These are phyloP conservation scores for Craterocephalus amniculus DNA, from an alignment of 2,797 vertebrate species.

Conservation along the genomic window DNA sequence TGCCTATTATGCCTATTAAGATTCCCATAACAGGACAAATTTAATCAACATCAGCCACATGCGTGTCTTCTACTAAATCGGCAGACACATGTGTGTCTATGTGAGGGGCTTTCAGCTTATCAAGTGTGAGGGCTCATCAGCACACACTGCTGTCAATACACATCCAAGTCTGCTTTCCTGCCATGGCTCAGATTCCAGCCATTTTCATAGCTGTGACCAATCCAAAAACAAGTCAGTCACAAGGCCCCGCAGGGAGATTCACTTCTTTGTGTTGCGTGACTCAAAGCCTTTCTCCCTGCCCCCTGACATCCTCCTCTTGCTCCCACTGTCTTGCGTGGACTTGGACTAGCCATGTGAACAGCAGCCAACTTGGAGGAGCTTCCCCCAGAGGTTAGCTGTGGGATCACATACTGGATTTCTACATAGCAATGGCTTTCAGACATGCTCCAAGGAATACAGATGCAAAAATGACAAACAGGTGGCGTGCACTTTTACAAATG, in stretches of 20 bases:
- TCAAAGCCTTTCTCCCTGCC: slow-evolving; percentile 54
- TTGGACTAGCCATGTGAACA: slow-evolving; percentile 60
- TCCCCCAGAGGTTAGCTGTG: slow-evolving; percentile 48
- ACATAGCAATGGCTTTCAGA: slow-evolving; percentile 52
- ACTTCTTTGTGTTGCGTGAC: slow-evolving; percentile 64
- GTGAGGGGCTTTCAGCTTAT: slow-evolving; percentile 35
- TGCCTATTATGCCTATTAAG: neutral
- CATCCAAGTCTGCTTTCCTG: slow-evolving; percentile 45
- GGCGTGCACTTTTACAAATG: slow-evolving; percentile 34
- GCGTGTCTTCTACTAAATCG: neutral
- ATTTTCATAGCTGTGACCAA: slow-evolving; percentile 57
- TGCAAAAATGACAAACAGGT: slow-evolving; percentile 57
- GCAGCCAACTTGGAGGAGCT: slow-evolving; percentile 49
- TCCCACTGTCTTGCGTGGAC: slow-evolving; percentile 54
- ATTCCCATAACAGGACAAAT: slow-evolving; percentile 4
- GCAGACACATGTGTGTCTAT: slow-evolving; percentile 1
- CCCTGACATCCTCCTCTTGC: slow-evolving; percentile 44
- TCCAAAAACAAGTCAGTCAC: slow-evolving; percentile 73
- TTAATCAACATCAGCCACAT: neutral
- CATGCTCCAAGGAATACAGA: slow-evolving; percentile 25
- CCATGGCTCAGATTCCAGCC: slow-evolving; percentile 46
- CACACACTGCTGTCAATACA: slow-evolving; percentile 58
- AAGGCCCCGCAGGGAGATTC: slow-evolving; percentile 65
- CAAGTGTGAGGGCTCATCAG: slow-evolving; percentile 55
- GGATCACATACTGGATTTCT: slow-evolving; percentile 33